Conservation (phyloP, 2,113 vertebrate species). For the Pagrus major region DNA sequence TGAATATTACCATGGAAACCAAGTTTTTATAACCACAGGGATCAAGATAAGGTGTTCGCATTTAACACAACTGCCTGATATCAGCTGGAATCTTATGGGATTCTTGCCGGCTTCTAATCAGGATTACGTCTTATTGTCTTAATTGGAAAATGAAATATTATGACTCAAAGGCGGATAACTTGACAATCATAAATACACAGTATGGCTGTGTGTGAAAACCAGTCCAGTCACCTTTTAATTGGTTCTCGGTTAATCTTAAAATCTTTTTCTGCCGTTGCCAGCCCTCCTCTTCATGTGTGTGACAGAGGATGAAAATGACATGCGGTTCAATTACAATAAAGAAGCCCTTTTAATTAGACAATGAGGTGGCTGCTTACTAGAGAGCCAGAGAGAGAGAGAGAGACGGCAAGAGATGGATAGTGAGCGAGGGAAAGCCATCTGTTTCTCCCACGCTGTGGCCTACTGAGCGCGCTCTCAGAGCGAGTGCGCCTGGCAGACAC, state of each 20-base stretch:
- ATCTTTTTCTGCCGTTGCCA: constrained; percentile 18
- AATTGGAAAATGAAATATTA: constrained; percentile 5
- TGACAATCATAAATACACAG: not conserved
- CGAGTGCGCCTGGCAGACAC: constrained; percentile 70
- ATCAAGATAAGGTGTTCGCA: constrained; percentile 21
- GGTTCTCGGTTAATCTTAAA: constrained; percentile 27
- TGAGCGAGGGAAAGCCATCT: constrained; percentile 76
- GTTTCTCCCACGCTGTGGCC: constrained; percentile 74
- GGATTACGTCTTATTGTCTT: not conserved
- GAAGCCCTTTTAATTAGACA: constrained; percentile 73
- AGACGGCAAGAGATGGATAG: constrained; percentile 50
- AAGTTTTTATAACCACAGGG: constrained; percentile 21
- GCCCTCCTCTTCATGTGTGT: constrained; percentile 20
- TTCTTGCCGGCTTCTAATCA: not conserved
- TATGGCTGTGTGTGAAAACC: not conserved
- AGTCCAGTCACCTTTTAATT: constrained; percentile 39
- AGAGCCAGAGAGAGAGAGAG: constrained; percentile 50
- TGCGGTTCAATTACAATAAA: constrained; percentile 70
- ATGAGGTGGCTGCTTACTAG: constrained; percentile 58
- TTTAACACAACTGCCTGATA: not conserved
- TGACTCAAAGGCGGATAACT: not conserved
- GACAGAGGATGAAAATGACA: constrained; percentile 52
- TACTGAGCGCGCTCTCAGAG: constrained; percentile 68
- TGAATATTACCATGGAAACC: constrained; percentile 38
- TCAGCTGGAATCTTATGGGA: constrained; percentile 7